These are phyloP conservation scores for Otolemur crassicaudatus DNA, from an alignment of 2,797 vertebrate genomes.

Conservation along the genomic window DNA sequence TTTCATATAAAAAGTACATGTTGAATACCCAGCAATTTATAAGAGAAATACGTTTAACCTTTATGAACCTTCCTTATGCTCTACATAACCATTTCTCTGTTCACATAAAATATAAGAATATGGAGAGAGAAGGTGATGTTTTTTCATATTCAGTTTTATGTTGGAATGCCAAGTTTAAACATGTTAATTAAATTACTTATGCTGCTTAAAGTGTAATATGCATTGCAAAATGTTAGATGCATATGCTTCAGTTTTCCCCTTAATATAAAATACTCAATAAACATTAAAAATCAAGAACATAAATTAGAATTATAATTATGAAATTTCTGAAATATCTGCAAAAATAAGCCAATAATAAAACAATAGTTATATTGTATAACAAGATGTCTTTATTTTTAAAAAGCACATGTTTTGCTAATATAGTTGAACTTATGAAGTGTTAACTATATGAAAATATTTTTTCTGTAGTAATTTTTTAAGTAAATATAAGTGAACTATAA, in stretches of 20 bases:
- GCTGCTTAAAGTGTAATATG: background rate
- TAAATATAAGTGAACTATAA: slow-evolving; percentile 23
- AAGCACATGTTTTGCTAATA: background rate
- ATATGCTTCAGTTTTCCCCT: background rate
- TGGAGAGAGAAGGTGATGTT: background rate
- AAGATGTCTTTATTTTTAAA: background rate
- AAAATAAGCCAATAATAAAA: slow-evolving; percentile 41
- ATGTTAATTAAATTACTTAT: slow-evolving; percentile 25
- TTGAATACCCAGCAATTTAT: slow-evolving; percentile 8
- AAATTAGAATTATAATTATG: slow-evolving; percentile 8
- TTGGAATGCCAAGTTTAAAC: background rate
- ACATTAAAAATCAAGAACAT: background rate
- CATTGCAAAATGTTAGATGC: background rate
- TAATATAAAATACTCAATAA: background rate
- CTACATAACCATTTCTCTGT: background rate
- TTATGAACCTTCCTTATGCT: background rate
- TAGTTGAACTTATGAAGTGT: background rate
- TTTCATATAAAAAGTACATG: slow-evolving; percentile 18
- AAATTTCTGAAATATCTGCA: slow-evolving; percentile 23
- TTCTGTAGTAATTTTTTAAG: slow-evolving; percentile 27
- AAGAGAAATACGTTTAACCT: slow-evolving; percentile 8
- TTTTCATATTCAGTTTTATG: slow-evolving; percentile 19
- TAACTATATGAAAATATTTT: slow-evolving; percentile 9
- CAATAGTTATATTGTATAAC: background rate
- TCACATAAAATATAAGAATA: slow-evolving; percentile 21